Evolutionary conservation across 2,888 invertebrate species (phyloP), one percentile per base, ranked within the genome.

Genomic region (Andrena chrysosceles): DNA sequence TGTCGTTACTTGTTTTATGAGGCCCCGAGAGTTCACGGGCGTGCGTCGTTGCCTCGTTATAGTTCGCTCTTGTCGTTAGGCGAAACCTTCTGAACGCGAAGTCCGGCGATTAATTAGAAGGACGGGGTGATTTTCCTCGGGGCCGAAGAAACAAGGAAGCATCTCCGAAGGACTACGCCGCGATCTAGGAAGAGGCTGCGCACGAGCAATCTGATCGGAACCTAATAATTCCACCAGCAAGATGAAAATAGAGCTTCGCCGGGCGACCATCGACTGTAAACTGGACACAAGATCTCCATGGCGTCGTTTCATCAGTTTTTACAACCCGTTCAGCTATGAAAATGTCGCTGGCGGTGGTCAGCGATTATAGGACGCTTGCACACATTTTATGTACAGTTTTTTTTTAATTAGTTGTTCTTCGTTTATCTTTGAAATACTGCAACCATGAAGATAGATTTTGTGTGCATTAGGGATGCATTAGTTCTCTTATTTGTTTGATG

Each of bases 71-170:
- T 56, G 72, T 71, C 73, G 56, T 73, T 64, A 77, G 42, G 10
- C 74, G 67, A 78, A 52, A 78, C 62, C 67, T 26, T 31, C 54
- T n/a, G 60, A 68, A 63, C 35, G 54, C 56, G 31, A 23, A 42
- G 33, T 29, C 26, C 3, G 20, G 31, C 23, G 67, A 81, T 83
- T 83, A 83, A 81, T 81, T 81, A 81, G 67, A 64, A 49, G 70
- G 35, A 49, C 62, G 63, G 42, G 56, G n/a, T n/a, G 62, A 67
- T 73, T 33, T 62, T 52, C 60, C 72, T 31, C 31, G 31, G 16
- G 31, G 62, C 59, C 23, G 49, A 16, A 54, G 79, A 56, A 81
- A 79, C 81, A 29, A 79, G 79, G 80, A 79, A 81, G 79, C 56
- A 33, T 59, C 48, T 26, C 52, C 63, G 49, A 42, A 49, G 29